These are phyloP conservation scores for Neosilurus mollespiculum DNA, from an alignment of 2,797 vertebrate genomes.

Conservation along the genomic window DNA sequence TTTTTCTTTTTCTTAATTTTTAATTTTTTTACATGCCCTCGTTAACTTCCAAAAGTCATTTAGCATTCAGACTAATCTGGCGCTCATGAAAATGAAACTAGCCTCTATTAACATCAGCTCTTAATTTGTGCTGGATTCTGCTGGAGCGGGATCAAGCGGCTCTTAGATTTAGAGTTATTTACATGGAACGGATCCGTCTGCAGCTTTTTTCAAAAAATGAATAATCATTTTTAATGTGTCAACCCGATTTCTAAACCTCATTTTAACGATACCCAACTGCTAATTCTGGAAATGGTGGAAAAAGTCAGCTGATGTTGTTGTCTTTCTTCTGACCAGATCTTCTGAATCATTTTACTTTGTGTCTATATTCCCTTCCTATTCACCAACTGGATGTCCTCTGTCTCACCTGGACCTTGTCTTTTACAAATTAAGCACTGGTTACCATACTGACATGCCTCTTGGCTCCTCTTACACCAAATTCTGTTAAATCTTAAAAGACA, in stretches of 20 bases:
- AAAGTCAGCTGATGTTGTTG: background rate
- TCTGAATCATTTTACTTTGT: no score
- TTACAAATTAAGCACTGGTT: background rate
- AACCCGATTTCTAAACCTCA: background rate
- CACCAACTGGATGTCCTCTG: background rate
- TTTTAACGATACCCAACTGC: background rate
- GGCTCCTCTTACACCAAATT: background rate
- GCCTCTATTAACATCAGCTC: background rate
- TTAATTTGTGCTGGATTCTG: background rate
- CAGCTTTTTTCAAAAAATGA: background rate
- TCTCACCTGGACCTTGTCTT: background rate
- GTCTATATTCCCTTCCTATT: background rate
- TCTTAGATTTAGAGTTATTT: conserved; percentile 13
- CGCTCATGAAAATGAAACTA: conserved; percentile 4
- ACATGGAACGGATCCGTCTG: background rate
- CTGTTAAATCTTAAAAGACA: background rate
- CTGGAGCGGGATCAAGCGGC: background rate
- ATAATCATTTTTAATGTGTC: background rate
- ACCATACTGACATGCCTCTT: background rate
- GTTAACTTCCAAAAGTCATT: conserved; percentile 14
- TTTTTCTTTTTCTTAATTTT: no score
- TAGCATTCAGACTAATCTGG: conserved; percentile 23
- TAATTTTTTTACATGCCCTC: background rate
- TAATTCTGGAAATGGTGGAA: background rate
- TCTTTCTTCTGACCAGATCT: background rate